Evolutionary conservation across 1,140 invertebrate genomes (phyloP).

Genomic region (Drosophila funebris): DNA sequence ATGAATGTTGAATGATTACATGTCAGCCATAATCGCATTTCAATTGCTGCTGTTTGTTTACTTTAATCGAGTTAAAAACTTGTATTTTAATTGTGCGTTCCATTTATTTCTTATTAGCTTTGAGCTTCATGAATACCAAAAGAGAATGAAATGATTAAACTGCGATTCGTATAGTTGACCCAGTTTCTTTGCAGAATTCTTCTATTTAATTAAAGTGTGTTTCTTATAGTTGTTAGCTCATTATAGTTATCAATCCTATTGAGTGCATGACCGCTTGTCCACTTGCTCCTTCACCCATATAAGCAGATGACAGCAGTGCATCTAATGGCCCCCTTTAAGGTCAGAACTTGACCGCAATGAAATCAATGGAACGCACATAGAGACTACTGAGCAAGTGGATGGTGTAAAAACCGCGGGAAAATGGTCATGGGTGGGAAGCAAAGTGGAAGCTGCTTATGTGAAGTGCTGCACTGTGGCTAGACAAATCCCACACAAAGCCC

Average conservation of each 20-base stretch:
- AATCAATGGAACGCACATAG: constrained; percentile 43
- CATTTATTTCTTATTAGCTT: neutral
- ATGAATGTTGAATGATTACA: constrained; percentile 42
- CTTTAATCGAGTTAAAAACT: constrained; percentile 24
- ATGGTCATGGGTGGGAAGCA: neutral
- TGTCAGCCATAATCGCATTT: constrained; percentile 46
- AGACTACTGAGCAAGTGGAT: neutral
- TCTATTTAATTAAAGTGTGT: neutral
- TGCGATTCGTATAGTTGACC: neutral
- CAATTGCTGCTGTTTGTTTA: constrained; percentile 3
- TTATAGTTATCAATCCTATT: constrained; percentile 38
- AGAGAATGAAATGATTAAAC: neutral
- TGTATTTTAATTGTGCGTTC: constrained; percentile 25
- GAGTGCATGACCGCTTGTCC: constrained; percentile 13
- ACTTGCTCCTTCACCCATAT: neutral
- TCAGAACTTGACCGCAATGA: constrained; percentile 38
- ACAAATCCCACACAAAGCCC: constrained; percentile 44
- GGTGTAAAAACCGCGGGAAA: constrained; percentile 20
- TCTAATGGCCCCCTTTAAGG: constrained; percentile 13
- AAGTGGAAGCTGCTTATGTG: constrained; percentile 17
- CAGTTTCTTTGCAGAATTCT: neutral
- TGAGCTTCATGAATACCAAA: neutral
- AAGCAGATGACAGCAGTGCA: constrained; percentile 13
- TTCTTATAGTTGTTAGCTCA: constrained; percentile 33
- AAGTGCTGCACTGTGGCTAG: constrained; percentile 33